A percentile compares a stretch with the other conserved stretches of the same genome.
Evolutionary conservation across 2,888 invertebrate species (phyloP).

Genomic region (Drosophila formosana): DNA sequence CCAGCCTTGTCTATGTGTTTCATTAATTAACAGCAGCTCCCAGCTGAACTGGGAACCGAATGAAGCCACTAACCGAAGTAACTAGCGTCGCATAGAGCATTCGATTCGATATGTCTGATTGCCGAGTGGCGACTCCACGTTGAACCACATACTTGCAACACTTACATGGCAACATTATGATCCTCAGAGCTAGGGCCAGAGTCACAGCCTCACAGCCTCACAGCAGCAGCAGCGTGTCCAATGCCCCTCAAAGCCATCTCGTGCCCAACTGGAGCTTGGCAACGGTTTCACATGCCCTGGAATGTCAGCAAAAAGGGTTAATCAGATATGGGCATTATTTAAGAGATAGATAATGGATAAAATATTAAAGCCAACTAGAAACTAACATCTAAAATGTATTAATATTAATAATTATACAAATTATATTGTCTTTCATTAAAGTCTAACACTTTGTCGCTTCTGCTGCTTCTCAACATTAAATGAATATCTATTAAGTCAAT

Average conservation of each 20-base stretch:
- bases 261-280: conserved; percentile 2
- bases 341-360: no score
- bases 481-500: no score
- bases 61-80: conserved; percentile 31
- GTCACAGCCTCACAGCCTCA: not conserved
- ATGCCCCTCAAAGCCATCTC: not conserved
- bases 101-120: conserved; percentile 60
- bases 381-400: no score
- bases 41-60: conserved; percentile 9
- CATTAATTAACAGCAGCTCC: conserved; percentile 60
- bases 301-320: not conserved
- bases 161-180: conserved; percentile 4
- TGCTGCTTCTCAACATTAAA: no score
- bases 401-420: no score
- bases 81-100: conserved; percentile 49
- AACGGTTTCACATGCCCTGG: conserved; percentile 11
- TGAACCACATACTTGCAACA: not conserved
- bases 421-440: no score
- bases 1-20: conserved; percentile 38
- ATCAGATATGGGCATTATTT: no score
- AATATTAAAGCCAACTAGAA: no score
- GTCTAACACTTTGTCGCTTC: no score
- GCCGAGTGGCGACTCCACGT: conserved; percentile 13
- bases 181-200: not conserved
- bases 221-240: conserved; percentile 1